Evolutionary conservation across 1,140 invertebrate genomes (phyloP), one percentile per base, ranked within the genome.

Genomic region (Mercenaria mercenaria): DNA sequence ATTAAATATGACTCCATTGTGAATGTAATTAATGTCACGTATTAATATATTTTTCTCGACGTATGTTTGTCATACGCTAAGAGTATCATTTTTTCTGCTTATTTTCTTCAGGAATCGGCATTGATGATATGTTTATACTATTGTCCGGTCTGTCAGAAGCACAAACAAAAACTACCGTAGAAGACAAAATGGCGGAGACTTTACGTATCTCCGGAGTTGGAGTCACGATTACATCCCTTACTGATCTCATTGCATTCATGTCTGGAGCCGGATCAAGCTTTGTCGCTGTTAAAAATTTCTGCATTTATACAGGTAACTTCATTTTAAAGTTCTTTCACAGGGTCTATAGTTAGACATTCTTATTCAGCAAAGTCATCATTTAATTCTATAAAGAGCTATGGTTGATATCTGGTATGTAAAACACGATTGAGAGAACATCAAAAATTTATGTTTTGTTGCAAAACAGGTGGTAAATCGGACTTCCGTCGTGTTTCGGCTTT

Each of bases 81-180:
- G 43, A 26, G 32, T 11, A 26, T 10, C 61, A 23, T n/a, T 50
- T 52, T 8, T 11, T 56, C 6, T n/a, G 4, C 20, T 15, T 4
- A 23, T 56, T 56, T 52, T 59, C 20, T 69, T 34, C 29, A 99
- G 98, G 98, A 92, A 99, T 99, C 91, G 98, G 98, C 47, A 99
- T 99, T 81, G 98, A 99, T 94, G 98, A 99, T 95, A 99, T 98
- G 20, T 99, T 99, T 95, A 98, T 99, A 8, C 98, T 99, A 97
- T 95, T 99, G 90, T 98, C 98, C 0, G 98, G 77, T 4, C 41
- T 82, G 37, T 69, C 79, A 23, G 67, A 32, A 20, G 64, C 77
- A 37, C 84, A 86, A 32, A n/a, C 97, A 11, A 59, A 80, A 34
- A 6, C 29, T 91, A 96, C 97, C 15, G 98, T 99, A 0, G 97